phyloP scores from a whole-genome alignment of 2,113 vertebrate genomes.

The Fregata magnificens region DNA sequence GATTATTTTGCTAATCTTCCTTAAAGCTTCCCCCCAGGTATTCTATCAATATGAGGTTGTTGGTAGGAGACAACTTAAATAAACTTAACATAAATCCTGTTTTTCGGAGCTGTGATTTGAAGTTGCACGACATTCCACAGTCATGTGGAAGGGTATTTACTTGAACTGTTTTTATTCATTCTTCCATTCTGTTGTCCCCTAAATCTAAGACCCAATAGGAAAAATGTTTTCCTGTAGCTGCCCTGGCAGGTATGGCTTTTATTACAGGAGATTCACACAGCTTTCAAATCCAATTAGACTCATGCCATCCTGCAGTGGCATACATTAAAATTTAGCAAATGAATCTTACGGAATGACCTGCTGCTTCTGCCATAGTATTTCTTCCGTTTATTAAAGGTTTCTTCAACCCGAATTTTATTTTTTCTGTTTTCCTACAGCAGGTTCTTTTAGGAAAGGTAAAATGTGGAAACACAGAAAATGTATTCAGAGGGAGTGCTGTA shows the following conservation, averaged over 20 bases:
- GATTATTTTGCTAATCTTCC: conserved; percentile 65
- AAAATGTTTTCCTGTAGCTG: background rate
- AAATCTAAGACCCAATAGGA: background rate
- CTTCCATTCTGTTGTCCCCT: background rate
- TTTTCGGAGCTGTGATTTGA: conserved; percentile 10
- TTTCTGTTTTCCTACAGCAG: background rate
- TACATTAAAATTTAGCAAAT: background rate
- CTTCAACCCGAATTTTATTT: background rate
- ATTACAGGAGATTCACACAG: background rate
- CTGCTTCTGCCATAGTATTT: background rate
- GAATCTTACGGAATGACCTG: background rate
- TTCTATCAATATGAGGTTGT: conserved; percentile 18
- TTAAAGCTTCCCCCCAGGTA: conserved; percentile 30
- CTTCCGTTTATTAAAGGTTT: background rate
- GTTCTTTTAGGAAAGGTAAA: background rate
- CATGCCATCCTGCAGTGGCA: background rate
- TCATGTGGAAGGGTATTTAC: background rate
- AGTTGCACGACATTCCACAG: background rate
- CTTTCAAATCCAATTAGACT: conserved; percentile 42
- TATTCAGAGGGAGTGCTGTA: background rate
- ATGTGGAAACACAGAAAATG: background rate
- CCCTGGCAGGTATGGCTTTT: conserved; percentile 18
- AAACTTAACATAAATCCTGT: conserved; percentile 19
- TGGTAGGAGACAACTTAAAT: conserved; percentile 25
- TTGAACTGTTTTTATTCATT: background rate